Evolutionary conservation across 2,797 vertebrate species (phyloP).

Genomic region (Acrossocheilus wenchowensis): DNA sequence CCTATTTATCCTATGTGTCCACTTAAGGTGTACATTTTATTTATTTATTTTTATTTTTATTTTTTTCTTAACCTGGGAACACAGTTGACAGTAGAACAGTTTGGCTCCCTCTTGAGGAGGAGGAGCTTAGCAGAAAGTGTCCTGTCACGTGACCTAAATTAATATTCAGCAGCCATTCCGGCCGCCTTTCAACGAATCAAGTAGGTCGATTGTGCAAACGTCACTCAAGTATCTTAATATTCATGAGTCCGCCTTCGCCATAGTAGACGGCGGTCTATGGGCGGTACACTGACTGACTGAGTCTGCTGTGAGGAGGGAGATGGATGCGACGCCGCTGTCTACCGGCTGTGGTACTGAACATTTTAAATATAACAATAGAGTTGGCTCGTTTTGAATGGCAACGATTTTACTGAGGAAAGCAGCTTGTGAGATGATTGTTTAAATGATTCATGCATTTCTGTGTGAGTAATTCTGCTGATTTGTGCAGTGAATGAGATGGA

Average conservation of each 20-base stretch:
- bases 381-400: neutral
- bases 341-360: conserved; percentile 53
- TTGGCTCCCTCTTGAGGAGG: conserved; percentile 3
- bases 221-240: neutral
- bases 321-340: conserved; percentile 54
- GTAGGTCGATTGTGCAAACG: neutral
- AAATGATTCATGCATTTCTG: neutral
- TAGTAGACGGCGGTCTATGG: neutral
- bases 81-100: neutral
- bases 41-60: neutral
- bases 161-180: conserved; percentile 6
- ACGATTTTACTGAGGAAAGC: neutral
- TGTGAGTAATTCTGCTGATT: conserved; percentile 59
- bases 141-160: neutral
- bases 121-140: too few species aligned
- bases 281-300: conserved; percentile 1
- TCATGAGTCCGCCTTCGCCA: conserved; percentile 16
- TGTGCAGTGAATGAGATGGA: conserved; percentile 71
- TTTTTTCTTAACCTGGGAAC: neutral
- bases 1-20: too few species aligned
- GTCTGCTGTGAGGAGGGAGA: conserved; percentile 34
- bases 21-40: neutral
- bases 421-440: neutral
- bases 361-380: neutral
- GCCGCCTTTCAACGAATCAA: neutral